These are phyloP conservation scores for Pipistrellus kuhlii DNA, from an alignment of 2,797 vertebrate species.

Conservation along the genomic window DNA sequence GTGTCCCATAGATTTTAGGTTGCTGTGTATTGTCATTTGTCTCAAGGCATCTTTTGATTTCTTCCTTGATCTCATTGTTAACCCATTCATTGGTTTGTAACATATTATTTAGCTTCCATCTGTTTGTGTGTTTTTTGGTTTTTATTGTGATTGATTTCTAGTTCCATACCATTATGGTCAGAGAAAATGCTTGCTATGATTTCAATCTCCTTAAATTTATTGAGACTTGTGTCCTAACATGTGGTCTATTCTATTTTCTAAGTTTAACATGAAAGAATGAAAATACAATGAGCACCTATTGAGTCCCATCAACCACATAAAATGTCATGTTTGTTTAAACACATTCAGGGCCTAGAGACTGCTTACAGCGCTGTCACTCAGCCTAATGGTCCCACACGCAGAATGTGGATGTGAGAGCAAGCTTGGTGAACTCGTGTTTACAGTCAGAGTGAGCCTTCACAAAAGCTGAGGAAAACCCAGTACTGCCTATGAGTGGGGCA, in stretches of 20 bases:
- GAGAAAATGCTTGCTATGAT: too few relatives aligned
- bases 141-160: too few relatives aligned
- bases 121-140: too few relatives aligned
- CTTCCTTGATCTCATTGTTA: too few relatives aligned
- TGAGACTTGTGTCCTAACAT: too few relatives aligned
- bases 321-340: constrained; percentile 68
- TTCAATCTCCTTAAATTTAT: neutral
- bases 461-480: constrained; percentile 42
- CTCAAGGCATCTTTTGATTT: too few relatives aligned
- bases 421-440: constrained; percentile 52
- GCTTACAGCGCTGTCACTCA: constrained; percentile 38
- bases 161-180: too few relatives aligned
- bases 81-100: too few relatives aligned
- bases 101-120: too few relatives aligned
- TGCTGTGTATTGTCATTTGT: too few relatives aligned
- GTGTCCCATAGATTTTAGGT: too few relatives aligned
- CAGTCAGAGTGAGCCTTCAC: constrained; percentile 11
- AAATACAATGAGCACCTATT: constrained; percentile 34
- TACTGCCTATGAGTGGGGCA: neutral
- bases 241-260: neutral
- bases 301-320: constrained; percentile 39
- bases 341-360: constrained; percentile 45
- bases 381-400: constrained; percentile 33
- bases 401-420: constrained; percentile 1
- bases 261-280: constrained; percentile 51